Percentiles rank a stretch among this genome's conserved stretches.
Conservation (phyloP, 2,888 invertebrate genomes). For the Caenorhabditis sp. region DNA sequence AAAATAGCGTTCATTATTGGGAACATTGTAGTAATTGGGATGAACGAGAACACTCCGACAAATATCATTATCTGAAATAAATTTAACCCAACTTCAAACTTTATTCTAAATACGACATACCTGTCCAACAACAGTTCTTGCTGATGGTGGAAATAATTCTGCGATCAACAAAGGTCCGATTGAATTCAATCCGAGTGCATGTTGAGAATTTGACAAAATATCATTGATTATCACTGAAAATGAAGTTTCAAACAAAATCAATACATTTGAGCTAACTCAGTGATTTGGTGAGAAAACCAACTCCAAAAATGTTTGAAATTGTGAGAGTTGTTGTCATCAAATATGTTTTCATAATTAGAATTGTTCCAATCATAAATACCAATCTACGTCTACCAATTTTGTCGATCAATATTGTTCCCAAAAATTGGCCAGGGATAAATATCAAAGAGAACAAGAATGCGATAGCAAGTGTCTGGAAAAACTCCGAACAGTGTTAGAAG, state of each 20-base stretch:
- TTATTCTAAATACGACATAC: slow-evolving; percentile 7
- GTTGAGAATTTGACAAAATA: slow-evolving; percentile 10
- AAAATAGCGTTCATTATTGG: slow-evolving; percentile 40
- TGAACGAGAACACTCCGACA: slow-evolving; percentile 9
- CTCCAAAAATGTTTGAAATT: not conserved
- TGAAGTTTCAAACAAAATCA: not conserved
- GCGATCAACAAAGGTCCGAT: slow-evolving; percentile 26
- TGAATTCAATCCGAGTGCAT: slow-evolving; percentile 29
- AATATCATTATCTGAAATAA: slow-evolving; percentile 29
- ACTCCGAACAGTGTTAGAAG: slow-evolving; percentile 1
- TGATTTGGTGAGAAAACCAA: slow-evolving; percentile 7
- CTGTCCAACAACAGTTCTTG: slow-evolving; percentile 42
- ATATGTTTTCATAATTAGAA: slow-evolving; percentile 1
- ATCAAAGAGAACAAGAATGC: slow-evolving; percentile 23
- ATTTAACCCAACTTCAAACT: not conserved
- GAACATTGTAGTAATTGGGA: slow-evolving; percentile 25
- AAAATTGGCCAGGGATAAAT: slow-evolving; percentile 30
- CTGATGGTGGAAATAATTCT: slow-evolving; percentile 45
- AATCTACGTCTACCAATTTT: slow-evolving; percentile 36
- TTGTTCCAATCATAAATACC: slow-evolving; percentile 21
- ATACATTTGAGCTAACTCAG: slow-evolving; percentile 9
- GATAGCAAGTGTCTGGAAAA: slow-evolving; percentile 15
- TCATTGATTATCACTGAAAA: slow-evolving; percentile 32
- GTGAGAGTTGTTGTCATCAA: not conserved
- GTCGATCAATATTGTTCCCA: slow-evolving; percentile 44